Evolutionary conservation across 2,797 vertebrate genomes (phyloP).

Genomic region (Crenichthys baileyi): DNA sequence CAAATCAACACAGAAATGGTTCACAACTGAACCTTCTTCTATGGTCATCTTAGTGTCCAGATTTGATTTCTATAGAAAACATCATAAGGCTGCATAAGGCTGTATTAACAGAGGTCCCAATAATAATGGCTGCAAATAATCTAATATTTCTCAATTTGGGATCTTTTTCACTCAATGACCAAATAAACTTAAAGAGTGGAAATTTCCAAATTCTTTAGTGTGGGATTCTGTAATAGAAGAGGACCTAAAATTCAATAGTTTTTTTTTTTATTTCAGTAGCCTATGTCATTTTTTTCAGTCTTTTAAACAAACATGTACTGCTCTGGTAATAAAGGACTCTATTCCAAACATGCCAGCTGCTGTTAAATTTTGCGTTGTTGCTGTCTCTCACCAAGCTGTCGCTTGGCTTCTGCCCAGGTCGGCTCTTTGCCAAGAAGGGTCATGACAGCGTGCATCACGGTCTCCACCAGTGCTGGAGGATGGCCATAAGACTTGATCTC

Average conservation of each 20-base stretch:
- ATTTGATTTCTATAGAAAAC: too few relatives aligned
- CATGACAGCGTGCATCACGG: conserved; percentile 93
- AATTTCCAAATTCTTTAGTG: background rate
- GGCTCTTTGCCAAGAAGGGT: conserved; percentile 88
- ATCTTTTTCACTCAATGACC: background rate
- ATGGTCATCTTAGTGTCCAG: too few relatives aligned
- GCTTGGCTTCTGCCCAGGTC: conserved; percentile 91
- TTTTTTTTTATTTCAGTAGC: too few relatives aligned
- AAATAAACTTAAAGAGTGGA: background rate
- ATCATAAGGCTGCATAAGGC: too few relatives aligned
- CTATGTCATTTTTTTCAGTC: background rate
- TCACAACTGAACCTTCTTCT: too few relatives aligned
- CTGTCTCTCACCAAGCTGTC: conserved; percentile 85
- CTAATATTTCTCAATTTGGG: background rate
- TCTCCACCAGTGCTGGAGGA: conserved; percentile 89
- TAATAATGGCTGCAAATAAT: background rate
- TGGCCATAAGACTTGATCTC: conserved; percentile 92
- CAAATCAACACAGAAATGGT: too few relatives aligned
- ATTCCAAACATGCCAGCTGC: background rate
- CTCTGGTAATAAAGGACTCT: background rate
- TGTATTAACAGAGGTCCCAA: background rate
- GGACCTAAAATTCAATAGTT: background rate
- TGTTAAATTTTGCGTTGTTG: background rate
- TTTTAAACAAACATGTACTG: background rate
- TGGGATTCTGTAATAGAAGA: background rate